A percentile compares a stretch with the other conserved stretches of the same genome.
These are phyloP conservation scores for Antheraea pernyi DNA, from an alignment of 1,140 invertebrate genomes.

Conservation along the genomic window DNA sequence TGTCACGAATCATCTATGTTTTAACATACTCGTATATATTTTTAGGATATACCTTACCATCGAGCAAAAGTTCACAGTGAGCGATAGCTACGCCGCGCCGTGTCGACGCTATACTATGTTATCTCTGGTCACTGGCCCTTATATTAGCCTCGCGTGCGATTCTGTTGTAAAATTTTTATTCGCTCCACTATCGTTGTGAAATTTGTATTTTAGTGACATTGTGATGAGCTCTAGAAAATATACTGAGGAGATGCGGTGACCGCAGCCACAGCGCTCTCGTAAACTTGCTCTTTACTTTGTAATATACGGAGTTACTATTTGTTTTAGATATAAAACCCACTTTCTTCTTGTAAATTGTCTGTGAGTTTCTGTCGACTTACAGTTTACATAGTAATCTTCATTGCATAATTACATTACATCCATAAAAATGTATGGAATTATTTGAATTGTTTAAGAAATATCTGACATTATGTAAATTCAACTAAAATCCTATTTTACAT, in stretches of 20 bases:
- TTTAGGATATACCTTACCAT: too few species aligned
- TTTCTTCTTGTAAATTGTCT: not conserved
- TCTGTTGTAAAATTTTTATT: not conserved
- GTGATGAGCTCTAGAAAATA: slow-evolving; percentile 4
- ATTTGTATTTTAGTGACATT: slow-evolving; percentile 4
- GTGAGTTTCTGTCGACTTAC: too few species aligned
- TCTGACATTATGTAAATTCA: too few species aligned
- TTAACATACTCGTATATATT: too few species aligned
- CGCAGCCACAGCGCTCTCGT: not conserved
- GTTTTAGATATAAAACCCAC: not conserved
- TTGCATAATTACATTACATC: too few species aligned
- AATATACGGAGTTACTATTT: not conserved
- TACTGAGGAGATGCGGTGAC: not conserved
- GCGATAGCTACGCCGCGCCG: too few species aligned
- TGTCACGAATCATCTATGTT: too few species aligned
- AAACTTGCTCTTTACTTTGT: not conserved
- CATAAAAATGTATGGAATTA: too few species aligned
- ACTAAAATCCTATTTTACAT: too few species aligned
- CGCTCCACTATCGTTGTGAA: not conserved
- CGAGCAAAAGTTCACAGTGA: too few species aligned
- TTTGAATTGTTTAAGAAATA: too few species aligned
- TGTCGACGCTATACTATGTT: not conserved
- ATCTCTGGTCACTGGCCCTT: not conserved
- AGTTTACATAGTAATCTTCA: too few species aligned
- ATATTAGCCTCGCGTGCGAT: not conserved